phyloP scores from a whole-genome alignment of 2,888 invertebrate species.

The Acrobasis repandana region DNA sequence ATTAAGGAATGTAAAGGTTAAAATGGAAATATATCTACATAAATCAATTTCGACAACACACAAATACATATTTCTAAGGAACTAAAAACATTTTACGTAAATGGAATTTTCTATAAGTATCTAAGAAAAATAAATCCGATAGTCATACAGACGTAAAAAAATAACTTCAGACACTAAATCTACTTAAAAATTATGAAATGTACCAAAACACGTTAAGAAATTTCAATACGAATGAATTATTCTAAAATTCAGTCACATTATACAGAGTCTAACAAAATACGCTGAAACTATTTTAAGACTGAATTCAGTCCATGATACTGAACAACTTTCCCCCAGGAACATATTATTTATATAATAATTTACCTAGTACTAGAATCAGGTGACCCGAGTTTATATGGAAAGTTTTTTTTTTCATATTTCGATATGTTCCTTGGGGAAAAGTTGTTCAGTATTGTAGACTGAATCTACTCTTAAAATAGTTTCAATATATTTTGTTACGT shows the following conservation, averaged over 20 bases:
- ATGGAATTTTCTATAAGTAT: slow-evolving; percentile 1
- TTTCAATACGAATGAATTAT: slow-evolving; percentile 22
- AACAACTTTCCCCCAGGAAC: too few species aligned
- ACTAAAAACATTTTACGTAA: not conserved
- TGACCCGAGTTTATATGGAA: too few species aligned
- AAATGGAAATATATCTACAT: not conserved
- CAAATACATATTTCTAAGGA: not conserved
- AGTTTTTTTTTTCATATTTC: too few species aligned
- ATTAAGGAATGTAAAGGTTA: slow-evolving; percentile 15
- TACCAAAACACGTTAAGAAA: slow-evolving; percentile 1
- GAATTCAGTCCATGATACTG: too few species aligned
- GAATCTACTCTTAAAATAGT: too few species aligned
- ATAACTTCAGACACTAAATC: slow-evolving; percentile 7
- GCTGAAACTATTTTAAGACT: too few species aligned
- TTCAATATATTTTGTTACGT: too few species aligned
- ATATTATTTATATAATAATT: too few species aligned
- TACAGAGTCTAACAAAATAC: too few species aligned
- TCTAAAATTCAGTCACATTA: slow-evolving; percentile 35
- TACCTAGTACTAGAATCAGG: too few species aligned
- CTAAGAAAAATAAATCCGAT: slow-evolving; percentile 18
- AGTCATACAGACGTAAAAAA: slow-evolving; percentile 18
- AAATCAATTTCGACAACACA: not conserved
- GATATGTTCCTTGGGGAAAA: too few species aligned
- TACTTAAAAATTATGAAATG: slow-evolving; percentile 20
- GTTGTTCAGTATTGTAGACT: too few species aligned